A percentile compares a stretch with the other conserved stretches of the same genome.
phyloP scores from a whole-genome alignment of 2,113 vertebrate genomes.

The Poecilia latipinna region DNA sequence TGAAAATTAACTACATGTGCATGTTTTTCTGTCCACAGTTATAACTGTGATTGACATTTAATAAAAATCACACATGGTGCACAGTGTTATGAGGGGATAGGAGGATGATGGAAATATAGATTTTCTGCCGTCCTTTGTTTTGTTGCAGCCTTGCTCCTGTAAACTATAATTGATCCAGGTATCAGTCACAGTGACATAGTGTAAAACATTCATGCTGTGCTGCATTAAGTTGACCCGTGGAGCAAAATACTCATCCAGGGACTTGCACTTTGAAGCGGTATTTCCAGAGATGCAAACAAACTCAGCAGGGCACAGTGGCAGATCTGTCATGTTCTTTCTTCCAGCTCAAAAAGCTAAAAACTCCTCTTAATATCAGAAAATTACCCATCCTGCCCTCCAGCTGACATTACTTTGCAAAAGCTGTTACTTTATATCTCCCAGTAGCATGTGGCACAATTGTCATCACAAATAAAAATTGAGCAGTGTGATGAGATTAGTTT shows the following conservation, averaged over 20 bases:
- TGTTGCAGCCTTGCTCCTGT: constrained; percentile 26
- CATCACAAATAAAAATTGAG: too few relatives aligned
- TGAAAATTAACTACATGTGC: not conserved
- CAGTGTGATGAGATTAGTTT: too few relatives aligned
- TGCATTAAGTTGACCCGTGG: constrained; percentile 2
- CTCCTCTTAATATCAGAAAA: not conserved
- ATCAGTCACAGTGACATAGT: constrained; percentile 18
- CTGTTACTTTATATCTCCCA: not conserved
- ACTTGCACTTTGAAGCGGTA: not conserved
- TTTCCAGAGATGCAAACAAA: not conserved
- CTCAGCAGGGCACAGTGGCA: not conserved
- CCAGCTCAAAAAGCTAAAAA: not conserved
- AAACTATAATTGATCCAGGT: constrained; percentile 25
- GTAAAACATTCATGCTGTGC: constrained; percentile 7
- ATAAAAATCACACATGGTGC: constrained; percentile 24
- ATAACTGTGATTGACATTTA: constrained; percentile 21
- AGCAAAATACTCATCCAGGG: constrained; percentile 36
- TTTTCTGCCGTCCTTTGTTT: constrained; percentile 55
- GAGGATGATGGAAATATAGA: constrained; percentile 49
- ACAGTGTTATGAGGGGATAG: constrained; percentile 22
- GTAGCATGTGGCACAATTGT: too few relatives aligned
- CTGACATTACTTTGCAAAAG: not conserved
- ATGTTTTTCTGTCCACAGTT: not conserved
- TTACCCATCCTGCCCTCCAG: not conserved
- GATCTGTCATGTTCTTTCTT: not conserved